A percentile compares a stretch with the other conserved stretches of the same genome.
phyloP scores from a whole-genome alignment of 2,113 vertebrate species.

The Chaenocephalus aceratus region DNA sequence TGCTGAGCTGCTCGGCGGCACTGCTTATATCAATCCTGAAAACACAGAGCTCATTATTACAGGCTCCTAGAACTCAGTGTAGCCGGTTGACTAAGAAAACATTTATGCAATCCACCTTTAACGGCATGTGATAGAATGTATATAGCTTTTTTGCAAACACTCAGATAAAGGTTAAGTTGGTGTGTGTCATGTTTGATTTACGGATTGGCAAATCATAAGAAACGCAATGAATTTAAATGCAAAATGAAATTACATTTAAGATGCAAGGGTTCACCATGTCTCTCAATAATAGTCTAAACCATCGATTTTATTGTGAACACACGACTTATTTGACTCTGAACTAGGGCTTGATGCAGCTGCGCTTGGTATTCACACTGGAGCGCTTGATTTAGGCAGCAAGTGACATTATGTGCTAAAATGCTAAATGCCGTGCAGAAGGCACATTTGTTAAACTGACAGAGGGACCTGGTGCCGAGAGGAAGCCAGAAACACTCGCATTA shows the following conservation, averaged over 20 bases:
- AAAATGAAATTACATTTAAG: not conserved
- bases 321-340: not conserved
- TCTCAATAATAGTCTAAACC: not conserved
- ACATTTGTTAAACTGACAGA: not conserved
- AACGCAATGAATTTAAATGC: too few species aligned
- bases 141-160: not conserved
- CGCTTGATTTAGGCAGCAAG: not conserved
- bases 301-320: not conserved
- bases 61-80: not conserved
- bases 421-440: not conserved
- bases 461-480: not conserved
- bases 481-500: not conserved
- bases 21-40: conserved; percentile 23
- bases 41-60: conserved; percentile 16
- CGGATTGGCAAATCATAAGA: not conserved
- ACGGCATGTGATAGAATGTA: not conserved
- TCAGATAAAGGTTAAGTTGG: not conserved
- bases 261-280: not conserved
- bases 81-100: not conserved
- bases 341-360: not conserved
- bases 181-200: not conserved
- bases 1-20: not conserved
- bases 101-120: not conserved
- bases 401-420: not conserved
- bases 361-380: not conserved